Conservation (phyloP, 2,888 invertebrate genomes). For the Pseudolycoriella hygida region DNA sequence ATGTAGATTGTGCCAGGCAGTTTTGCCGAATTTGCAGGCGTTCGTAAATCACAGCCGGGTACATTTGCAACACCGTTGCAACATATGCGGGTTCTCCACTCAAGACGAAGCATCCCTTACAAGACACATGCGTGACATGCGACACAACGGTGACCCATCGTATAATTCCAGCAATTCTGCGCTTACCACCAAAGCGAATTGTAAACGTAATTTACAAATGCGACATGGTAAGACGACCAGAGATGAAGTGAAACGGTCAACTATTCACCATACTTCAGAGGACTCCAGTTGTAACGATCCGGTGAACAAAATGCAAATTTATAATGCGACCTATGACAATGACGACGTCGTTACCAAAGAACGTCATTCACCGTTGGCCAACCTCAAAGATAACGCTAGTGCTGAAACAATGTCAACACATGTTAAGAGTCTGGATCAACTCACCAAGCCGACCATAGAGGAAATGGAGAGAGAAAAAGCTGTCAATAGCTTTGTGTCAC, state of each 20-base stretch:
- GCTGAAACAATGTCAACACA: constrained; percentile 35
- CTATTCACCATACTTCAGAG: constrained; percentile 74
- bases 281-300: constrained; percentile 62
- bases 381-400: constrained; percentile 29
- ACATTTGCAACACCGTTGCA: constrained; percentile 80
- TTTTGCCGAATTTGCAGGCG: constrained; percentile 76
- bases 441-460: constrained; percentile 35
- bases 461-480: constrained; percentile 22
- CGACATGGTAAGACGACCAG: constrained; percentile 72
- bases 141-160: constrained; percentile 88
- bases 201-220: constrained; percentile 85
- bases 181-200: constrained; percentile 94
- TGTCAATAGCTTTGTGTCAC: constrained; percentile 13
- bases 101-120: constrained; percentile 77
- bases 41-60: constrained; percentile 81
- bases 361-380: constrained; percentile 29
- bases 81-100: constrained; percentile 77
- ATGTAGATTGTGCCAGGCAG: constrained; percentile 71
- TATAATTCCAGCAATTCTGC: constrained; percentile 90
- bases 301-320: constrained; percentile 35
- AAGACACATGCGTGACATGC: constrained; percentile 80
- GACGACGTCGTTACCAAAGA: constrained; percentile 19
- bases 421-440: constrained; percentile 43
- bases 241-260: constrained; percentile 74
- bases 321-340: constrained; percentile 33